These are phyloP conservation scores for Girardinichthys multiradiatus DNA, from an alignment of 2,113 vertebrate species.

Conservation along the genomic window DNA sequence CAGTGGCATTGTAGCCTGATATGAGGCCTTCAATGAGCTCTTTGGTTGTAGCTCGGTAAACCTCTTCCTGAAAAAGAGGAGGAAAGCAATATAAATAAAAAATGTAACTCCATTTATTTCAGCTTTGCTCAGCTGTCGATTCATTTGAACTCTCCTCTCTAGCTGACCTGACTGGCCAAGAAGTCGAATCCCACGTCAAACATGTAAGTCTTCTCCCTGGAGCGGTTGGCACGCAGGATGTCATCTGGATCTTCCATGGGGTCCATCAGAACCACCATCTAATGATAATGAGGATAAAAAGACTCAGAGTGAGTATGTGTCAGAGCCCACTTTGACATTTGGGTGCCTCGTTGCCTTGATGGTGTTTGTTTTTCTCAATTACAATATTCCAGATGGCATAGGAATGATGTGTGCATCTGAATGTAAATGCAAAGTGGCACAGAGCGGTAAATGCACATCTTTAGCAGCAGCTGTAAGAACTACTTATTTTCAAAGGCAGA, in stretches of 20 bases:
- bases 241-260: constrained; percentile 89
- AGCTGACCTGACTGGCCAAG: constrained; percentile 87
- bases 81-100: constrained; percentile 1
- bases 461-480: constrained; percentile 2
- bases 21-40: constrained; percentile 87
- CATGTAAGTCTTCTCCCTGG: constrained; percentile 90
- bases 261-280: constrained; percentile 93
- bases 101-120: background rate
- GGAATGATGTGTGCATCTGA: no score
- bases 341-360: background rate
- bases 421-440: background rate
- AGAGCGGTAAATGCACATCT: background rate
- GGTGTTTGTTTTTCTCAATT: constrained; percentile 8
- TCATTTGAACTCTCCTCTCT: background rate
- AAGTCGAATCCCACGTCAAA: constrained; percentile 91
- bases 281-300: constrained; percentile 1
- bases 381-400: background rate
- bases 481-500: constrained; percentile 1
- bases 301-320: background rate
- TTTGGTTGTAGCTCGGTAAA: constrained; percentile 89
- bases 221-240: constrained; percentile 86
- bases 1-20: constrained; percentile 91
- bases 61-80: constrained; percentile 82
- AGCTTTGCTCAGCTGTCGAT: background rate
- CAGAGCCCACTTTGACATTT: background rate